Percentiles rank a stretch among this genome's conserved stretches.
These are phyloP conservation scores for Gari tellinella DNA, from an alignment of 2,888 invertebrate species.

Conservation along the genomic window DNA sequence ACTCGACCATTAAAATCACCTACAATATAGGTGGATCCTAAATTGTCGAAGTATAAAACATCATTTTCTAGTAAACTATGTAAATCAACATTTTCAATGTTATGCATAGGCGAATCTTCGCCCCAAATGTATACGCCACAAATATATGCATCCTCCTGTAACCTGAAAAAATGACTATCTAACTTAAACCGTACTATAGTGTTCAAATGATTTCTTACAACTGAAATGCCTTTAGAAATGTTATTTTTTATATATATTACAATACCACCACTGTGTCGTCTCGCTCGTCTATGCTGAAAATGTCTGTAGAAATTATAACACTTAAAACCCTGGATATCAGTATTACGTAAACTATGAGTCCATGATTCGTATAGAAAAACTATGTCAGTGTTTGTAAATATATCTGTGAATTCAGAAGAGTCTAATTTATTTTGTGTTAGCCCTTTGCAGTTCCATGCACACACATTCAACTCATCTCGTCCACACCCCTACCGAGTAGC, in stretches of 20 bases:
- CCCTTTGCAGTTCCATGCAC: constrained; percentile 32
- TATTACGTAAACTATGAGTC: constrained; percentile 1
- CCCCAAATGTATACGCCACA: constrained; percentile 18
- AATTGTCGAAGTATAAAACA: constrained; percentile 14
- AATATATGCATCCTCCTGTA: constrained; percentile 1
- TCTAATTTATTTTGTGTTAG: constrained; percentile 8
- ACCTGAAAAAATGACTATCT: neutral
- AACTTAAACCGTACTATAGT: constrained; percentile 6
- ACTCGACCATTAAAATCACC: constrained; percentile 41
- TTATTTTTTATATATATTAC: neutral
- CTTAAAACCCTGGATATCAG: constrained; percentile 2
- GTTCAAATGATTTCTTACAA: neutral
- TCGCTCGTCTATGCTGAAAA: constrained; percentile 11
- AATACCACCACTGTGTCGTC: constrained; percentile 10
- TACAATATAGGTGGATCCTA: constrained; percentile 20
- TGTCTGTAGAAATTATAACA: neutral
- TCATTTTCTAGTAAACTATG: constrained; percentile 26
- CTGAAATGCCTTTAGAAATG: neutral
- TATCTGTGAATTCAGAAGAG: constrained; percentile 7
- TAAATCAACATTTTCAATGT: constrained; percentile 25
- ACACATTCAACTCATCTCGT: constrained; percentile 16
- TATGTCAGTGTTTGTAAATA: constrained; percentile 4
- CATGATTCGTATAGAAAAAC: constrained; percentile 17
- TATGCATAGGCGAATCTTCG: constrained; percentile 22
- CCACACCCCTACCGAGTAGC: constrained; percentile 5